Conservation (phyloP, 2,888 invertebrate species). For the Stenolophus ochropezus region DNA sequence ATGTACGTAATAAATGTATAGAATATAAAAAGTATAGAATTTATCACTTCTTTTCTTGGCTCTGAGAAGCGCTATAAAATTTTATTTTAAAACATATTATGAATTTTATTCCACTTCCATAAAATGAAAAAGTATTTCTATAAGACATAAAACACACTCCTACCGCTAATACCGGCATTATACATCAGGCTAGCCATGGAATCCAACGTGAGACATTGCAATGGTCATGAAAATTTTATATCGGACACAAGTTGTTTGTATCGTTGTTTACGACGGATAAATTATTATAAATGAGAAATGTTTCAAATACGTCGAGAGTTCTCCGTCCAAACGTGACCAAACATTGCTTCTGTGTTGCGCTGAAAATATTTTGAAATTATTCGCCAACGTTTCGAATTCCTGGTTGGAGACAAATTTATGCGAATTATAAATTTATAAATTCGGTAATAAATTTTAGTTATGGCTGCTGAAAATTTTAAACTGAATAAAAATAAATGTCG, state of each 20-base stretch:
- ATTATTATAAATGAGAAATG: constrained; percentile 36
- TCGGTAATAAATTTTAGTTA: neutral
- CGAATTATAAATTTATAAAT: neutral
- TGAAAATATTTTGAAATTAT: constrained; percentile 19
- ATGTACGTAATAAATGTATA: neutral
- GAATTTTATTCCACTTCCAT: constrained; percentile 8
- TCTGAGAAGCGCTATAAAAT: neutral
- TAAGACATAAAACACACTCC: constrained; percentile 1
- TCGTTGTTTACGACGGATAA: constrained; percentile 37
- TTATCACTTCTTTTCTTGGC: neutral
- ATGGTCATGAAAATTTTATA: constrained; percentile 38
- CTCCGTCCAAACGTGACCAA: constrained; percentile 10
- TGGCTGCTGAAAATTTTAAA: neutral
- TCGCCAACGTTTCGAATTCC: neutral
- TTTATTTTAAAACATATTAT: constrained; percentile 18
- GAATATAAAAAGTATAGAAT: neutral
- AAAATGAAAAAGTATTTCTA: constrained; percentile 20
- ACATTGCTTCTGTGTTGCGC: no score
- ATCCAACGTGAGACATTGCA: neutral
- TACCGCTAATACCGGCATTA: constrained; percentile 6
- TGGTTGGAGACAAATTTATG: neutral
- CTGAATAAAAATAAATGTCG: neutral
- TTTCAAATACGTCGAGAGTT: neutral
- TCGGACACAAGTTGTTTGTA: constrained; percentile 21
- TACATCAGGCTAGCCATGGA: neutral